phyloP scores from a whole-genome alignment of 2,888 invertebrate genomes.

The Congeria kusceri region DNA sequence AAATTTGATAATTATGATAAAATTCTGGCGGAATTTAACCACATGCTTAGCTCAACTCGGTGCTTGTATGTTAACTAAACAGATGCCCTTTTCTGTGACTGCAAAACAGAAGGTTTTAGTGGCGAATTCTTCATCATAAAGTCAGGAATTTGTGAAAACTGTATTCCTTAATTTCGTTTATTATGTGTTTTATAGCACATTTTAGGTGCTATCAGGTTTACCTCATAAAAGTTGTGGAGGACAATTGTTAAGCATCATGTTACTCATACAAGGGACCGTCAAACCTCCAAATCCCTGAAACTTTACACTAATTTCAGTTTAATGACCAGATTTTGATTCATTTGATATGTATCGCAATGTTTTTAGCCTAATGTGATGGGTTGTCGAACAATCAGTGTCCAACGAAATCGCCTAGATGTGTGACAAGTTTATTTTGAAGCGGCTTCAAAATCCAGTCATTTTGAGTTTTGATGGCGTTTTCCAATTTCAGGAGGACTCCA shows the following conservation, averaged over 20 bases:
- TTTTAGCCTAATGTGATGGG: slow-evolving; percentile 45
- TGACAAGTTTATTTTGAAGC: slow-evolving; percentile 64
- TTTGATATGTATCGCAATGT: slow-evolving; percentile 62
- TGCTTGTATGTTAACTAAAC: slow-evolving; percentile 24
- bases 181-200: neutral
- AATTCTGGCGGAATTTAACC: slow-evolving; percentile 43
- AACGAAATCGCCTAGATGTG: slow-evolving; percentile 40
- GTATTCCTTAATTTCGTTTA: neutral
- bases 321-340: slow-evolving; percentile 58
- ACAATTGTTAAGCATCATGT: slow-evolving; percentile 35
- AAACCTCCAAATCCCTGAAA: slow-evolving; percentile 42
- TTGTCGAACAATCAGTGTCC: slow-evolving; percentile 38
- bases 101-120: neutral
- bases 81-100: slow-evolving; percentile 27
- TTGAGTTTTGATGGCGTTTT: slow-evolving; percentile 18
- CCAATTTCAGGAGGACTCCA: slow-evolving; percentile 4
- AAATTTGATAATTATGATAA: slow-evolving; percentile 63
- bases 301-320: slow-evolving; percentile 56
- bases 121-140: neutral
- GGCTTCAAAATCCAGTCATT: slow-evolving; percentile 32
- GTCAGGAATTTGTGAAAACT: too few relatives aligned
- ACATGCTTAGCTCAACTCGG: slow-evolving; percentile 10
- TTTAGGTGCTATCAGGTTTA: slow-evolving; percentile 4
- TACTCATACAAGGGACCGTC: slow-evolving; percentile 31
- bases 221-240: slow-evolving; percentile 44